Evolutionary conservation across 2,113 vertebrate genomes (phyloP).

Genomic region (Saguinus midas): DNA sequence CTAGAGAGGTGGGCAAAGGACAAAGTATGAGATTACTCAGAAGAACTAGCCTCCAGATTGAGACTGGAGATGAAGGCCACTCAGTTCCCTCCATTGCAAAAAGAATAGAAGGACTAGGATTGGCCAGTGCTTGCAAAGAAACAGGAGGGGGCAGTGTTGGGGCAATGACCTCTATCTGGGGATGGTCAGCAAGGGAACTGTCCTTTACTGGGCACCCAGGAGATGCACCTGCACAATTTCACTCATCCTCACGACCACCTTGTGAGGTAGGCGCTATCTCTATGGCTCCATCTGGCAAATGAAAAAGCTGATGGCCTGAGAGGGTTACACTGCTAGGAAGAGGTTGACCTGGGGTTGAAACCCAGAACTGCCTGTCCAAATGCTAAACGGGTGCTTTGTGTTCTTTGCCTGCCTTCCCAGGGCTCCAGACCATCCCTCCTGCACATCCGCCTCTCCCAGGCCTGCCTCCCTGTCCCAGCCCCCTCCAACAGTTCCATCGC

Average conservation of each 20-base stretch:
- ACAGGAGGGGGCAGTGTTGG: not conserved
- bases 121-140: not conserved
- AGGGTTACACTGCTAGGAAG: not conserved
- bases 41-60: not conserved
- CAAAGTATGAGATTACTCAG: not conserved
- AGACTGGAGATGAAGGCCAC: not conserved
- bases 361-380: not conserved
- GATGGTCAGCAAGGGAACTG: not conserved
- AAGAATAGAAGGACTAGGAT: not conserved
- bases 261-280: not conserved
- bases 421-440: not conserved
- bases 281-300: not conserved
- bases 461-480: not conserved
- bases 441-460: not conserved
- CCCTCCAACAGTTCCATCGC: not conserved
- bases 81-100: not conserved
- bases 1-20: not conserved
- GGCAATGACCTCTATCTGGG: not conserved
- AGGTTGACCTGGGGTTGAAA: not conserved
- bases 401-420: not conserved
- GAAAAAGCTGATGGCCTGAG: not conserved
- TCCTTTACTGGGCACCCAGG: not conserved
- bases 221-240: not conserved
- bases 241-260: not conserved
- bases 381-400: not conserved